These are phyloP conservation scores for Taeniopygia guttata DNA, from an alignment of 2,797 vertebrate genomes.

Conservation along the genomic window DNA sequence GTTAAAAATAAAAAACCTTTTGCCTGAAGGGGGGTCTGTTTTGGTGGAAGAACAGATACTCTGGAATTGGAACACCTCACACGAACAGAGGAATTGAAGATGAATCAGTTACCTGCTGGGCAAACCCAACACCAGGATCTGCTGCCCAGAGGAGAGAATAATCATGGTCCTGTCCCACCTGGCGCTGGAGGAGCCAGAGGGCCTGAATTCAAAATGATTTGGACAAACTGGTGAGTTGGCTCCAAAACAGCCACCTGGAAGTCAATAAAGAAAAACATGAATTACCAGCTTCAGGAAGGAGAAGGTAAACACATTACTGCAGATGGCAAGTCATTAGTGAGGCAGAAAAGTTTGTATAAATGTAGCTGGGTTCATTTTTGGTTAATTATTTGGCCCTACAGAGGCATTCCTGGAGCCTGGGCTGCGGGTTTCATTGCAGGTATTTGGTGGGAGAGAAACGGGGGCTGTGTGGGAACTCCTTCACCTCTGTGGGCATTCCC, in stretches of 20 bases:
- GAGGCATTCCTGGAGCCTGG: not conserved
- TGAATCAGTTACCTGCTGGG: not conserved
- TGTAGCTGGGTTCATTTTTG: not conserved
- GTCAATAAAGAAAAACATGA: not conserved
- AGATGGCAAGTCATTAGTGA: not conserved
- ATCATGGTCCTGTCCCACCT: not conserved
- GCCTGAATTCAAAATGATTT: not conserved
- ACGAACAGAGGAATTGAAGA: not conserved
- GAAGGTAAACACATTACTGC: not conserved
- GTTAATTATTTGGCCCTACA: not conserved
- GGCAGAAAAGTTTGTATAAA: not conserved
- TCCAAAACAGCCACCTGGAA: not conserved
- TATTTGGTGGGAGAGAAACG: fast-evolving
- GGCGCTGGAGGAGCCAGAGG: not conserved
- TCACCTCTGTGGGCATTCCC: fast-evolving
- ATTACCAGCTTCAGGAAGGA: not conserved
- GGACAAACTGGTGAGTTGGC: not conserved
- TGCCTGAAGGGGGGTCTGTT: not conserved
- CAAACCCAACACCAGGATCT: not conserved
- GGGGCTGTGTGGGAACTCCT: not conserved
- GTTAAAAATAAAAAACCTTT: not conserved
- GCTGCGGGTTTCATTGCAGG: not conserved
- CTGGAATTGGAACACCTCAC: not conserved
- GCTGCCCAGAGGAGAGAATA: not conserved
- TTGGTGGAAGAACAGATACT: not conserved